Conservation (phyloP, 2,113 vertebrate species). For the Semnornis frantzii region DNA sequence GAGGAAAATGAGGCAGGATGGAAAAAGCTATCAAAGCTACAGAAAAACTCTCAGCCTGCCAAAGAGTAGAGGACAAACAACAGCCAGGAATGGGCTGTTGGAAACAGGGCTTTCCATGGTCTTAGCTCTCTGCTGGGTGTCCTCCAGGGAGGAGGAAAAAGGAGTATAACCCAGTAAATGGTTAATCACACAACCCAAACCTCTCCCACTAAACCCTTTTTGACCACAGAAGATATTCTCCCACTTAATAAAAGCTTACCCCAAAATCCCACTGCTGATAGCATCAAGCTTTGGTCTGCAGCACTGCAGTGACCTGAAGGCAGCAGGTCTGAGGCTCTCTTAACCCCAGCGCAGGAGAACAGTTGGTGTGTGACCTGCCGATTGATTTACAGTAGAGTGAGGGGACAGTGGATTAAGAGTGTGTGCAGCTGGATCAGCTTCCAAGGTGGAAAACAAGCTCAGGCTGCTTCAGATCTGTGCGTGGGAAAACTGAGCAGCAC, state of each 20-base stretch:
- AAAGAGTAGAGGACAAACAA: background rate
- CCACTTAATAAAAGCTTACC: constrained; percentile 38
- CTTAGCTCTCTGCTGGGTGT: background rate
- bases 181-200: background rate
- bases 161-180: background rate
- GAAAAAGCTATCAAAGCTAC: background rate
- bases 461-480: background rate
- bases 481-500: background rate
- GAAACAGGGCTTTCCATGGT: background rate
- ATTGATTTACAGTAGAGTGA: constrained; percentile 54
- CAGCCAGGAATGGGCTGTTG: background rate
- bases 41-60: background rate
- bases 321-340: background rate
- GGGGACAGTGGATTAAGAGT: constrained; percentile 61
- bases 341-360: background rate
- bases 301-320: background rate
- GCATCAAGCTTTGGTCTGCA: background rate
- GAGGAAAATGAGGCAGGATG: background rate
- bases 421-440: constrained; percentile 35
- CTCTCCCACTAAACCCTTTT: background rate
- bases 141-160: background rate
- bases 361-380: background rate
- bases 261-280: background rate
- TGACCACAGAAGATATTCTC: background rate
- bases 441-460: background rate